phyloP scores from a whole-genome alignment of 2,113 vertebrate species.

The Maylandia zebra region DNA sequence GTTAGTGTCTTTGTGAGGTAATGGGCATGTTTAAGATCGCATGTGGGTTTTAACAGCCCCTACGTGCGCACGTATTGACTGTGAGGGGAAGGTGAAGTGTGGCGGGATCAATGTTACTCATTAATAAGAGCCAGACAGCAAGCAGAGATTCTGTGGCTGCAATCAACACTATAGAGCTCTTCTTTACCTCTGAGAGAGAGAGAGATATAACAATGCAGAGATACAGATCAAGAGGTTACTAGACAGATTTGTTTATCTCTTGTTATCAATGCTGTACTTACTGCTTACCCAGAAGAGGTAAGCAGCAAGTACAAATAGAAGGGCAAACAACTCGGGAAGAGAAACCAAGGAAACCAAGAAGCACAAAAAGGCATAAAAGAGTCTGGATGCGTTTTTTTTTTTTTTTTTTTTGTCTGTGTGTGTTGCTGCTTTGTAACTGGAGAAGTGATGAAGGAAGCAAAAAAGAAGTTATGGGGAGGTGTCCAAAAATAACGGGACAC shows the following conservation, averaged over 20 bases:
- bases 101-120: conserved; percentile 53
- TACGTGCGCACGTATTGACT: conserved; percentile 30
- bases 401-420: background rate
- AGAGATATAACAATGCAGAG: background rate
- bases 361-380: background rate
- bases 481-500: background rate
- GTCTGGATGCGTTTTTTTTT: background rate
- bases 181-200: conserved; percentile 41
- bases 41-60: background rate
- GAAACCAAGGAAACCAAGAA: background rate
- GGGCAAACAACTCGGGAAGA: background rate
- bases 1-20: background rate
- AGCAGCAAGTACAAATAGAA: background rate
- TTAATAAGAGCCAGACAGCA: conserved; percentile 51
- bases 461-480: background rate
- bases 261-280: conserved; percentile 2
- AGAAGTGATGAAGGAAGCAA: background rate
- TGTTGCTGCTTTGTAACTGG: background rate
- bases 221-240: conserved; percentile 1
- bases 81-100: conserved; percentile 45
- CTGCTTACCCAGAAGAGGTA: background rate
- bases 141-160: conserved; percentile 30
- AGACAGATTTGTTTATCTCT: background rate
- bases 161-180: conserved; percentile 51
- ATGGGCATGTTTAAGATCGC: background rate